phyloP scores from a whole-genome alignment of 30 jellyfish, hydroid and myxozoan genomes.

The Aurelia aurita region DNA sequence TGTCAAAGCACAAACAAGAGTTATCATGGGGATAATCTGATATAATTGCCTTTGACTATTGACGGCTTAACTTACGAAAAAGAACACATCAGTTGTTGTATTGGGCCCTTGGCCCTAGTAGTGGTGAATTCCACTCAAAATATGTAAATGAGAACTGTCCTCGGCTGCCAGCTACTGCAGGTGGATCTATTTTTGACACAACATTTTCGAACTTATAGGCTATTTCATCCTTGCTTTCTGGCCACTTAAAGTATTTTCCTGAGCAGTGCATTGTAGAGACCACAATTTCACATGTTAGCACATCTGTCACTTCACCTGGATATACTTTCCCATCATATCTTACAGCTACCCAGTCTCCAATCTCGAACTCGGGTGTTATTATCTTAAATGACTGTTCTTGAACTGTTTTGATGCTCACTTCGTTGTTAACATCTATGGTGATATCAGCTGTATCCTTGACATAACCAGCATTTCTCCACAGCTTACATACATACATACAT shows the following conservation, averaged over 20 bases:
- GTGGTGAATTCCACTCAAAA: too few relatives aligned
- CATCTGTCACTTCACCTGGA: slow-evolving; percentile 46
- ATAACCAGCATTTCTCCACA: slow-evolving; percentile 37
- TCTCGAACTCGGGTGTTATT: background rate
- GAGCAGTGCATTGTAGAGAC: slow-evolving; percentile 52
- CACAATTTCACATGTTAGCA: slow-evolving; percentile 22
- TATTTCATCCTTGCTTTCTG: slow-evolving; percentile 47
- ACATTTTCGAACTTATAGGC: too few relatives aligned
- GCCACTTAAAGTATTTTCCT: slow-evolving; percentile 50
- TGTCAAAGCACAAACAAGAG: too few relatives aligned
- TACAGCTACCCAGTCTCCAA: slow-evolving; percentile 53
- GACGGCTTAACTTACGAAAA: too few relatives aligned
- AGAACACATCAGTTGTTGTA: too few relatives aligned
- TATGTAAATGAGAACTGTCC: too few relatives aligned
- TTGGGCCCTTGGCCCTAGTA: too few relatives aligned
- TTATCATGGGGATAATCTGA: too few relatives aligned
- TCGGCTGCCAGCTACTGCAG: too few relatives aligned
- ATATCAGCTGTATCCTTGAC: slow-evolving; percentile 48
- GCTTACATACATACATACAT: too few relatives aligned
- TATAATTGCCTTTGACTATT: too few relatives aligned
- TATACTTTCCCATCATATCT: slow-evolving; percentile 45
- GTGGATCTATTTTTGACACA: too few relatives aligned
- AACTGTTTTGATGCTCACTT: background rate
- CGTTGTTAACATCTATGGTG: slow-evolving; percentile 17
- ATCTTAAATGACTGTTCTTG: slow-evolving; percentile 26